These are phyloP conservation scores for Nannoperca obscura DNA, from an alignment of 2,797 vertebrate species.

Conservation along the genomic window DNA sequence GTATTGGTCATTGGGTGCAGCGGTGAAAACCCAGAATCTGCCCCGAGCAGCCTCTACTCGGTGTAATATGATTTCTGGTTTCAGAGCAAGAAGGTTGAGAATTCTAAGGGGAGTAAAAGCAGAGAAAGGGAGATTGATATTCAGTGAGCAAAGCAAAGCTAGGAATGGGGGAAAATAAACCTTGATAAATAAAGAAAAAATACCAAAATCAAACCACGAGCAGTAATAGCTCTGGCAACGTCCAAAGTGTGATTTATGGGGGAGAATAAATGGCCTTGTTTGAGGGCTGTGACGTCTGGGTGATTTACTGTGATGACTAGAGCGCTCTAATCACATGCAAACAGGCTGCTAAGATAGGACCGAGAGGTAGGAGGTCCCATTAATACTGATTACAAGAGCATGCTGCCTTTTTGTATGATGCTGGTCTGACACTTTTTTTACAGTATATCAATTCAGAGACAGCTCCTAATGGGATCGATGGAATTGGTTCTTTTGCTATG, in stretches of 20 bases:
- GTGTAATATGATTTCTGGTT: conserved; percentile 50
- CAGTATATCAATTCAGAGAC: conserved; percentile 56
- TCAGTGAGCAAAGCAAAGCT: conserved; percentile 36
- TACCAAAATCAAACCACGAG: conserved; percentile 47
- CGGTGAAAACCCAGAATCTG: conserved; percentile 45
- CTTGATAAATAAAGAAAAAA: conserved; percentile 11
- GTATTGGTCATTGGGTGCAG: conserved; percentile 40
- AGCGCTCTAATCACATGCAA: conserved; percentile 54
- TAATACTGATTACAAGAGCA: conserved; percentile 72
- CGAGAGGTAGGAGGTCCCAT: conserved; percentile 48
- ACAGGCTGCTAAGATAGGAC: conserved; percentile 46
- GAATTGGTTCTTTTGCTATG: conserved; percentile 34
- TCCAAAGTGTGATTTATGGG: conserved; percentile 73
- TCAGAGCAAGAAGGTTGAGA: conserved; percentile 38
- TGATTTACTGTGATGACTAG: conserved; percentile 73
- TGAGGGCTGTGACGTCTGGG: conserved; percentile 65
- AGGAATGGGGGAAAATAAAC: neutral
- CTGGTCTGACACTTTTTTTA: conserved; percentile 36
- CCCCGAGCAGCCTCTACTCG: conserved; percentile 17
- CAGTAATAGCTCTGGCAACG: conserved; percentile 55
- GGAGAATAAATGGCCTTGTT: conserved; percentile 72
- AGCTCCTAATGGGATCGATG: conserved; percentile 61
- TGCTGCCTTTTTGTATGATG: conserved; percentile 37
- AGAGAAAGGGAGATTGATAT: conserved; percentile 53
- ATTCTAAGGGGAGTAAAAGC: conserved; percentile 42